Base-by-base conservation (phyloP, 2,888 invertebrate species). In the Hypomecis punctinalis region DNA sequence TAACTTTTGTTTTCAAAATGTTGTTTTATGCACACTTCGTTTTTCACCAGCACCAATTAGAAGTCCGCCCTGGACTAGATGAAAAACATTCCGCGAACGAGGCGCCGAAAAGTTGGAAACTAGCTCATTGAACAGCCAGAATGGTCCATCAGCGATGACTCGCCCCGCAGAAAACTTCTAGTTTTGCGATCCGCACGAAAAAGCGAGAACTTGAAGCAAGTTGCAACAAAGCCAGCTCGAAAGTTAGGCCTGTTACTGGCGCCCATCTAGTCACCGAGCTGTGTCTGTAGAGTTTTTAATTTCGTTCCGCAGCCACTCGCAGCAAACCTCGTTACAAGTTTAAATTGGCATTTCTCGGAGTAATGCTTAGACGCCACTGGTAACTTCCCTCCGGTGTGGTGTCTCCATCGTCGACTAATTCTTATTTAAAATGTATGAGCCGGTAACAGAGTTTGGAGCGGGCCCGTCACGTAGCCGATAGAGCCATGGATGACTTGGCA, bases 321-420 rank as follows among this genome's bases (percentile, higher is more conserved):
- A 84, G 88, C 85, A 88, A 90, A 91, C 89, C 91, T 91, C 87
- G 91, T 91, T 91, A 91, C 90, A 91, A 91, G 88, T 92, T 92
- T 91, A 92, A 92, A 92, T 92, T 92, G 92, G 89, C 90, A 87
- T 91, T 91, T 91, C 90, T 89, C 90, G 84, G 85, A 89, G 89
- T 89, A 90, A 90, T 88, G 87, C 89, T 86, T 87, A 87, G 86
- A 89, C 83, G 86, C 81, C 84, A 85, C 81, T 83, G 82, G 87
- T 83, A 86, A 88, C 83, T 86, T 85, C 79, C 79, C 75, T 74
- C 73, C 80, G 57, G 43, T 61, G 49, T 47, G 79, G 86, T 86
- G 85, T 88, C 88, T 87, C 83, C 84, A 81, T 81, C 80, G 84
- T 83, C 79, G 81, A 23, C 56, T 88, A 88, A 88, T 89, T 88